Evolutionary conservation across 2,888 invertebrate species (phyloP).

Genomic region (Lepetodrilus schrolli): DNA sequence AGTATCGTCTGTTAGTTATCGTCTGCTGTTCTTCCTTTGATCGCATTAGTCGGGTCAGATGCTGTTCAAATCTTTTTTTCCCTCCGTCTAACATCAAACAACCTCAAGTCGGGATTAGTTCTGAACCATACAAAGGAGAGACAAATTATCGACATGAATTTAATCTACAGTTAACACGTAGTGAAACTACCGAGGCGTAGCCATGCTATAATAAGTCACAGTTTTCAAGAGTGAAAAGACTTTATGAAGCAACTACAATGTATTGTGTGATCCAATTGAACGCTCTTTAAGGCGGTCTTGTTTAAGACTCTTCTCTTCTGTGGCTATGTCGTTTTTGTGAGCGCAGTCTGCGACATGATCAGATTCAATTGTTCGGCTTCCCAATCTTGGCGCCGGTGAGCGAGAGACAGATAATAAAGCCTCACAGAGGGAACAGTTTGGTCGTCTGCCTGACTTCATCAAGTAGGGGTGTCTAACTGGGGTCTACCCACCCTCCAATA

Average conservation of each 20-base stretch:
- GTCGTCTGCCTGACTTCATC: neutral
- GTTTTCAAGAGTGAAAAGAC: constrained; percentile 11
- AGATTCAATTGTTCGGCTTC: neutral
- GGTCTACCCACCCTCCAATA: neutral
- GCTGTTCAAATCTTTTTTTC: neutral
- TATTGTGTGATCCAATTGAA: constrained; percentile 3
- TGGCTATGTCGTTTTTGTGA: neutral
- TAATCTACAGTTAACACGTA: constrained; percentile 18
- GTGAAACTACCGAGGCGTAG: neutral
- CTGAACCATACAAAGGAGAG: neutral
- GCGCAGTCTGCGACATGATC: neutral
- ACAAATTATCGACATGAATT: constrained; percentile 25
- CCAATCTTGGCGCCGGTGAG: neutral
- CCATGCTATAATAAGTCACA: neutral
- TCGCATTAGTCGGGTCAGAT: constrained; percentile 9
- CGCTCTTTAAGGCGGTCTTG: neutral
- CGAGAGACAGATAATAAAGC: neutral
- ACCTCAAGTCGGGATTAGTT: neutral
- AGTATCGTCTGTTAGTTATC: constrained; percentile 2
- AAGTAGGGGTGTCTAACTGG: neutral
- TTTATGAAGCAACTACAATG: constrained; percentile 8
- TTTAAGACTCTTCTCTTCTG: neutral
- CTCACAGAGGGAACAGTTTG: neutral
- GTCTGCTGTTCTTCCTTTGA: constrained; percentile 1
- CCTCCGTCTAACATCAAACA: neutral